phyloP scores from a whole-genome alignment of 2,113 vertebrate genomes.

The Prunella fulvescens region DNA sequence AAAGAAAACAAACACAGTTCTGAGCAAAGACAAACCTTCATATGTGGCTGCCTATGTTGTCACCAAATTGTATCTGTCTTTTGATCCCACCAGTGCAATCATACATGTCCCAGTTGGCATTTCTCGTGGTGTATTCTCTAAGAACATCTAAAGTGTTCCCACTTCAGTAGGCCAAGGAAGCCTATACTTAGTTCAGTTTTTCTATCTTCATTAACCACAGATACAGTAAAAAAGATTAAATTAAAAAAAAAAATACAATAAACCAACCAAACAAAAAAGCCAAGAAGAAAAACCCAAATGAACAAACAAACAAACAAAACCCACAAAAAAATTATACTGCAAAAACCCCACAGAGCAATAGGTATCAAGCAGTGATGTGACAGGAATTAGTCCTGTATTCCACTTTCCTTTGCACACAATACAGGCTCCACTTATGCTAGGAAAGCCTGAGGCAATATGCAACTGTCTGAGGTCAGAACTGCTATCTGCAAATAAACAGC shows the following conservation, averaged over 20 bases:
- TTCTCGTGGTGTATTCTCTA: not conserved
- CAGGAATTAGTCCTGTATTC: not conserved
- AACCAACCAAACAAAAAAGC: not conserved
- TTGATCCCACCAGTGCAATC: not conserved
- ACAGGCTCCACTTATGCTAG: not conserved
- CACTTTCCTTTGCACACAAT: not conserved
- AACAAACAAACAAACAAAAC: not conserved
- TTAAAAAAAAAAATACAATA: not conserved
- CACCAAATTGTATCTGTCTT: accelerated
- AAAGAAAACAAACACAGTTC: not conserved
- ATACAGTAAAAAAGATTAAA: not conserved
- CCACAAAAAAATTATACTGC: not conserved
- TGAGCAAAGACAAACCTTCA: not conserved
- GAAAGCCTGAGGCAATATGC: not conserved
- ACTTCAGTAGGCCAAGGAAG: not conserved
- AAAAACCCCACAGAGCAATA: not conserved
- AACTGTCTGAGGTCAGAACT: not conserved
- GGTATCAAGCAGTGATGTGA: not conserved
- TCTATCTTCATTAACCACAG: not conserved
- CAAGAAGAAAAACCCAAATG: not conserved
- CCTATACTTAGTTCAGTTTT: not conserved
- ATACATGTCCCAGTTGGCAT: not conserved
- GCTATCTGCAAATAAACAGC: not conserved
- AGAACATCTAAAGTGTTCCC: not conserved
- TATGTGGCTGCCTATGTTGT: accelerated